Evolutionary conservation across 1,140 invertebrate species (phyloP).

Genomic region (Zaprionus ghesquierei): DNA sequence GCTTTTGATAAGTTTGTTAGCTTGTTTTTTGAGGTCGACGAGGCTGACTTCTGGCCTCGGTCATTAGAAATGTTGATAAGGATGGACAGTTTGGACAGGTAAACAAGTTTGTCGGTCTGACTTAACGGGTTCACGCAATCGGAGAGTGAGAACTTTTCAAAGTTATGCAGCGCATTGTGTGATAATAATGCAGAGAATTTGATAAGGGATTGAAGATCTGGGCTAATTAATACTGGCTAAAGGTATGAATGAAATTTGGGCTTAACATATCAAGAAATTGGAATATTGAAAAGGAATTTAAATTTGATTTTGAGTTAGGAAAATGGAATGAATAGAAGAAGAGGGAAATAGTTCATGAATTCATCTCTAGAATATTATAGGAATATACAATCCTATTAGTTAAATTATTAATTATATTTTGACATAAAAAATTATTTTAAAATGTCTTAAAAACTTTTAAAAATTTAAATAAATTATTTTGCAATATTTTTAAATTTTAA

Average conservation of each 20-base stretch:
- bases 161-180: background rate
- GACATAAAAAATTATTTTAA: background rate
- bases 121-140: background rate
- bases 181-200: background rate
- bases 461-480: background rate
- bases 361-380: too few species aligned
- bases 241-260: background rate
- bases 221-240: background rate
- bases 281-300: background rate
- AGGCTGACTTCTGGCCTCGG: background rate
- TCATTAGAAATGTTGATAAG: constrained; percentile 9
- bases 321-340: too few species aligned
- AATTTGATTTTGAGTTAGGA: background rate
- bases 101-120: constrained; percentile 5
- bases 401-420: background rate
- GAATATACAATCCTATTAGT: too few species aligned
- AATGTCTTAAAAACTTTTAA: background rate
- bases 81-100: background rate
- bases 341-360: too few species aligned
- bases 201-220: background rate
- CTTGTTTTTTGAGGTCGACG: background rate
- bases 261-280: background rate
- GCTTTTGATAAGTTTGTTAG: constrained; percentile 24
- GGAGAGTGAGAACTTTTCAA: background rate
- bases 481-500: too few species aligned